These are phyloP conservation scores for Aplodontia rufa DNA, from an alignment of 2,113 vertebrate genomes.

Conservation along the genomic window DNA sequence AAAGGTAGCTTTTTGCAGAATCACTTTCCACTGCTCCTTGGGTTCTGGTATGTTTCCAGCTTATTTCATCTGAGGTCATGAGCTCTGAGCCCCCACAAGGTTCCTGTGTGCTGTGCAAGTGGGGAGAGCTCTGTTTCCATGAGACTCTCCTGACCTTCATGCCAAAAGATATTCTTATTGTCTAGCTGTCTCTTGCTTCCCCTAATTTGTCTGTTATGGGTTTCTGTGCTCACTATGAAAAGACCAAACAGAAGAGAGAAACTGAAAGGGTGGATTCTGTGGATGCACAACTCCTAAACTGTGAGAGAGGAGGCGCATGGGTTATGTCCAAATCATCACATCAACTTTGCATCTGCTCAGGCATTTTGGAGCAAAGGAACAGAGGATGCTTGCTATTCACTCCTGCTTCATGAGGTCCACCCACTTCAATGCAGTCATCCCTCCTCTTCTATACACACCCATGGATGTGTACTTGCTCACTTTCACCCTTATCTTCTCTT, in stretches of 20 bases:
- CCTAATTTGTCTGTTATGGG: neutral
- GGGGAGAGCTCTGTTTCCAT: neutral
- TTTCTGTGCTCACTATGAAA: neutral
- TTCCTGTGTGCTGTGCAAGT: neutral
- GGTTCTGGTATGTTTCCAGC: neutral
- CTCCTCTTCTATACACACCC: neutral
- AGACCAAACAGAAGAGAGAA: neutral
- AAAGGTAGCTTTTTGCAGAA: neutral
- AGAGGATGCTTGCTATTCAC: neutral
- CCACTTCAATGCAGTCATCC: accelerated
- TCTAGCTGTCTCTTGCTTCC: neutral
- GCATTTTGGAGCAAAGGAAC: neutral
- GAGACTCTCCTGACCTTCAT: neutral
- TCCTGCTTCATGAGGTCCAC: neutral
- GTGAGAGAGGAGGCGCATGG: neutral
- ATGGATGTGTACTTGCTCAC: too few relatives aligned
- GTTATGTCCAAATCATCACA: neutral
- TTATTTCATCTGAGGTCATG: neutral
- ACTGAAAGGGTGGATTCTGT: neutral
- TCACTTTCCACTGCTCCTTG: neutral
- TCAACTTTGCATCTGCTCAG: neutral
- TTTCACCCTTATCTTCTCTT: neutral
- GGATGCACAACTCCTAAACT: neutral
- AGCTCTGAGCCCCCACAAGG: neutral
- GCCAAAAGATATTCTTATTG: neutral